A percentile compares a stretch with the other conserved stretches of the same genome.
phyloP scores from a whole-genome alignment of 2,797 vertebrate genomes.

The Cichlasoma orientale region DNA sequence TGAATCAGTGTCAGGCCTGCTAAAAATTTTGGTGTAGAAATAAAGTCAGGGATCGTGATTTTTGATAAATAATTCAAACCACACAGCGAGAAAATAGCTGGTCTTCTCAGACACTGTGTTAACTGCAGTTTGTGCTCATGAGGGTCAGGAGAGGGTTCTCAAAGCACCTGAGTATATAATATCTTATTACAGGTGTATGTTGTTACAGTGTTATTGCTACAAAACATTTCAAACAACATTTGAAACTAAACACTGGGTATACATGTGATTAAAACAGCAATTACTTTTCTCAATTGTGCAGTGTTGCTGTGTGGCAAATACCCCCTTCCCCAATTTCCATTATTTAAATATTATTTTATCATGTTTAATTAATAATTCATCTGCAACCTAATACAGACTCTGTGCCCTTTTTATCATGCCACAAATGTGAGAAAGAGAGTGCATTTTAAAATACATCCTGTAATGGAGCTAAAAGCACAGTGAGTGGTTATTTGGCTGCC shows the following conservation, averaged over 20 bases:
- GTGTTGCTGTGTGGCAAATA: neutral
- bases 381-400: neutral
- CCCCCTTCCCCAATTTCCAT: neutral
- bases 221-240: neutral
- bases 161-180: neutral
- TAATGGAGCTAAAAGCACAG: constrained; percentile 67
- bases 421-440: constrained; percentile 31
- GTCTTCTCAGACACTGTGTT: rapidly evolving
- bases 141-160: neutral
- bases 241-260: neutral
- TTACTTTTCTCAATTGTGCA: neutral
- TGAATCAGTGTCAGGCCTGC: neutral
- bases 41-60: neutral
- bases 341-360: neutral
- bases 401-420: neutral
- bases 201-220: neutral
- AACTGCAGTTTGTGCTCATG: neutral
- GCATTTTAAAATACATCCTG: constrained; percentile 47
- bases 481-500: constrained; percentile 58
- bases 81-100: neutral
- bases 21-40: neutral
- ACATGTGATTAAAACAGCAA: too few species aligned
- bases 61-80: neutral
- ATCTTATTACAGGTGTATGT: neutral
- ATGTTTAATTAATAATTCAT: neutral